A percentile compares a stretch with the other conserved stretches of the same genome.
phyloP scores from a whole-genome alignment of 1,140 invertebrate genomes.

The Centruroides vittatus region DNA sequence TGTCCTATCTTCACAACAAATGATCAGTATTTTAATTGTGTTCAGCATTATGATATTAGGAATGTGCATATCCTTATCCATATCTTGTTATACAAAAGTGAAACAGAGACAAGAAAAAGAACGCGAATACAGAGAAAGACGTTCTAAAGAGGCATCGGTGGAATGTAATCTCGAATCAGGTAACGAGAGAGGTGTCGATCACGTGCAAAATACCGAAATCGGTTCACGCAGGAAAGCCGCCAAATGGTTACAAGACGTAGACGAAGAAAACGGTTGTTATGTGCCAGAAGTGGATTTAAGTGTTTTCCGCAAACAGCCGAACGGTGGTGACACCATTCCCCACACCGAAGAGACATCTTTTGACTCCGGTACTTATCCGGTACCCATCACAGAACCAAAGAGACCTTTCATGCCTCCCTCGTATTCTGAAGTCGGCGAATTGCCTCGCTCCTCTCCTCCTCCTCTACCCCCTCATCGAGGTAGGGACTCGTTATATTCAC shows the following conservation, averaged over 20 bases:
- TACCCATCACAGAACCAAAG: background rate
- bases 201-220: background rate
- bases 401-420: constrained; percentile 9
- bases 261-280: constrained; percentile 12
- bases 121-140: constrained; percentile 19
- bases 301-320: constrained; percentile 11
- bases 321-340: constrained; percentile 10
- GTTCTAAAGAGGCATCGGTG: constrained; percentile 19
- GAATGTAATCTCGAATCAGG: constrained; percentile 7
- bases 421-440: constrained; percentile 4
- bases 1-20: constrained; percentile 41
- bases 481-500: background rate
- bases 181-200: background rate
- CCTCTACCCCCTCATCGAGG: constrained; percentile 5
- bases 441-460: constrained; percentile 3
- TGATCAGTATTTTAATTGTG: constrained; percentile 71
- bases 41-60: constrained; percentile 71
- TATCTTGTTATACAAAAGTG: constrained; percentile 24
- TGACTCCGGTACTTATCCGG: background rate
- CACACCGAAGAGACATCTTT: background rate
- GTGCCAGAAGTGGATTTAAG: constrained; percentile 18
- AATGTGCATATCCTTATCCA: constrained; percentile 43
- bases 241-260: background rate
- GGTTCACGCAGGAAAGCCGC: background rate
- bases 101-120: constrained; percentile 20